Conservation (phyloP, 2,888 invertebrate genomes). For the Erebia aethiops region DNA sequence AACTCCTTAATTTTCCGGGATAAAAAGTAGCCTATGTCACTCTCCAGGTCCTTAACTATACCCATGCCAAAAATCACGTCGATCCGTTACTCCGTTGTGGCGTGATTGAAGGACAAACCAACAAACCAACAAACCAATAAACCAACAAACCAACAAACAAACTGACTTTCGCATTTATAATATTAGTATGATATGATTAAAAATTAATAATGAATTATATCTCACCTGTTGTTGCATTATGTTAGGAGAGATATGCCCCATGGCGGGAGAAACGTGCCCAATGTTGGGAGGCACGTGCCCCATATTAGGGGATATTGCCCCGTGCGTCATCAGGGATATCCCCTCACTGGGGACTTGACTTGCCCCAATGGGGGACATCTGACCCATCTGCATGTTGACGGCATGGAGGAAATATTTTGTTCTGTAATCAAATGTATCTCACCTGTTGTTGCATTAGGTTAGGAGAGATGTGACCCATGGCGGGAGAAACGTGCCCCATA, state of each 20-base stretch:
- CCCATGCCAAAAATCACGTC: too few relatives aligned
- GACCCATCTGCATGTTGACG: neutral
- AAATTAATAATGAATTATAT: neutral
- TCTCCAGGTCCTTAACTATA: too few relatives aligned
- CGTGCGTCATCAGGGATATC: conserved; percentile 29
- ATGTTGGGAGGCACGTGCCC: conserved; percentile 46
- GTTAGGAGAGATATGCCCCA: conserved; percentile 33
- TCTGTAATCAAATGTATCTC: neutral
- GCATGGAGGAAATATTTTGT: neutral
- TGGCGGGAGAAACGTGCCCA: conserved; percentile 35
- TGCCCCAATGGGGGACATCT: conserved; percentile 1
- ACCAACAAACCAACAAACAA: too few relatives aligned
- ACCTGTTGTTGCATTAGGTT: conserved; percentile 26
- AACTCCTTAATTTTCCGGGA: too few relatives aligned
- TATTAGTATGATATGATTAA: too few relatives aligned
- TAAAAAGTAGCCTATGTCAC: too few relatives aligned
- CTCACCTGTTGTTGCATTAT: conserved; percentile 24
- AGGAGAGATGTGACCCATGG: conserved; percentile 32
- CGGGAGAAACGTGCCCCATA: conserved; percentile 44
- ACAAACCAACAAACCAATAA: too few relatives aligned
- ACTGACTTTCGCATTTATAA: too few relatives aligned
- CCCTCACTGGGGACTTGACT: conserved; percentile 28
- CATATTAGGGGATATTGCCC: conserved; percentile 34
- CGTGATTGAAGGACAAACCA: too few relatives aligned
- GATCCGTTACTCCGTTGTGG: too few relatives aligned